Evolutionary conservation across 2,888 invertebrate genomes (phyloP), one percentile per base, ranked within the genome.

Genomic region (Lottia scabra): DNA sequence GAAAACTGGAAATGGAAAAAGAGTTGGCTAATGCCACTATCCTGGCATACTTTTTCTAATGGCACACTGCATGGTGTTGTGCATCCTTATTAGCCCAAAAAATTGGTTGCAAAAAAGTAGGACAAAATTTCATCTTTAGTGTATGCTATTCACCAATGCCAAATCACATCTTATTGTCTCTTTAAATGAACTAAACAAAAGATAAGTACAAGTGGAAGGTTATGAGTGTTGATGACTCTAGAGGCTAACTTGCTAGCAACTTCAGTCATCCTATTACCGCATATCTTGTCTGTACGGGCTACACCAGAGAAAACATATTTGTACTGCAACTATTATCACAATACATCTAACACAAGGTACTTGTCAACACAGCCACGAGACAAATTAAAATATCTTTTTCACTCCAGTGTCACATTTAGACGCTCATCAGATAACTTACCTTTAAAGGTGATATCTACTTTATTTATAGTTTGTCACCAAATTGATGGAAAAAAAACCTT

Each of bases 301-400:
- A 56, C 56, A 23, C 56, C 56, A 56, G 23, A 56, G 56, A 56
- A 56, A 56, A 56, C 56, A 56, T 56, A 23, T 56, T 56, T 56
- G 56, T 56, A 56, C 56, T 56, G 23, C 56, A 56, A 56, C 56
- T 23, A 56, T 56, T 56, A 56, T 56, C 56, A 56, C 56, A 56
- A 56, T 56, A 56, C 56, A 56, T 56, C 38, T 56, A 56, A 23
- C 56, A 56, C 56, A 56, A 19, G 23, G 56, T 56, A 56, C 56
- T 23, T 56, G 56, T 56, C 56, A 56, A 56, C 56, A 56, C 19
- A 56, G 56, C 56, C 56, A 56, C 56, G 23, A 56, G 56, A 56
- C 56, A 56, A 56, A 56, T 56, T 56, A 23, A 56, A 56, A 19
- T 56, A 38, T 56, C 23, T 56, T 56, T 56, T 23, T 23, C 56